Evolutionary conservation across 2,113 vertebrate genomes (phyloP).

Genomic region (Odontophorus gujanensis): DNA sequence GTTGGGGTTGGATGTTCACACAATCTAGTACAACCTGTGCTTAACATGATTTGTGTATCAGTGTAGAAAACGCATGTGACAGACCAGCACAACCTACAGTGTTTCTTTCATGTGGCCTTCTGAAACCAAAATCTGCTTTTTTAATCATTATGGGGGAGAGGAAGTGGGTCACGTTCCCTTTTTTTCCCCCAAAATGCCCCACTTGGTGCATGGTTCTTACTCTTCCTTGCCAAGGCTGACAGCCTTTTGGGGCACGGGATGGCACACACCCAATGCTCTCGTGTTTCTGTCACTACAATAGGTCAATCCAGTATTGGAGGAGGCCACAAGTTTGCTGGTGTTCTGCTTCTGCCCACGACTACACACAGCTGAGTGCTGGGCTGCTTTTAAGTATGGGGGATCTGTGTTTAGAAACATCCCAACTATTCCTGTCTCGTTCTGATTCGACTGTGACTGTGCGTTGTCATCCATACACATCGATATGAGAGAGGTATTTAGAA

Average conservation of each 20-base stretch:
- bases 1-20: background rate
- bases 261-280: background rate
- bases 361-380: background rate
- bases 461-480: background rate
- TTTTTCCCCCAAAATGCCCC: background rate
- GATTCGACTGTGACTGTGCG: background rate
- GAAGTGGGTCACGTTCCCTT: fast-evolving
- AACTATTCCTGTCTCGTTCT: slow-evolving; percentile 7
- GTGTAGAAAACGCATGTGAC: background rate
- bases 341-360: background rate
- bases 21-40: background rate
- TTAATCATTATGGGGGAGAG: fast-evolving
- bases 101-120: background rate
- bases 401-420: background rate
- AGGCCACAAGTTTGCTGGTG: background rate
- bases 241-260: background rate
- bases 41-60: fast-evolving
- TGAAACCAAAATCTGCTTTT: background rate
- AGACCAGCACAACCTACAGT: background rate
- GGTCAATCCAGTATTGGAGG: background rate
- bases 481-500: background rate
- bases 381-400: background rate
- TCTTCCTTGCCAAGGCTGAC: background rate
- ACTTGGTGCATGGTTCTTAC: background rate
- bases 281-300: background rate